phyloP scores from a whole-genome alignment of 2,888 invertebrate species.

The Pinctada fucata region DNA sequence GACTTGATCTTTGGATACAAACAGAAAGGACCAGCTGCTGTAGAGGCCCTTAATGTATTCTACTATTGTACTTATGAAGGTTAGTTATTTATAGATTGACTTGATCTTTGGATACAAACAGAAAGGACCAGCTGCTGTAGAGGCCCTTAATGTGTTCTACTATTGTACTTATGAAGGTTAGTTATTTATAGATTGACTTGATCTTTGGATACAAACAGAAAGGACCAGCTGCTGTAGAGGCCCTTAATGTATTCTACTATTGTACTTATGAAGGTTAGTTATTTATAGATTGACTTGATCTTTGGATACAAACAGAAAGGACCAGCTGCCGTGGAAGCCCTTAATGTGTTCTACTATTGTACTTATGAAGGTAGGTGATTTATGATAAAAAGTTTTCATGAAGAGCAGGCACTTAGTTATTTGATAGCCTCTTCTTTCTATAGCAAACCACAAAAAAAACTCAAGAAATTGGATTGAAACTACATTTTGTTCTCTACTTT shows the following conservation, averaged over 20 bases:
- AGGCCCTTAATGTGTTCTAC: conserved; percentile 78
- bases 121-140: conserved; percentile 77
- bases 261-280: conserved; percentile 79
- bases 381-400: too few species aligned
- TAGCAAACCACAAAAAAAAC: too few species aligned
- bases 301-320: conserved; percentile 79
- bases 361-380: conserved; percentile 42
- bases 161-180: conserved; percentile 80
- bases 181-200: conserved; percentile 78
- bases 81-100: conserved; percentile 78
- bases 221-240: conserved; percentile 77
- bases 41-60: conserved; percentile 78
- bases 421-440: too few species aligned
- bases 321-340: conserved; percentile 76
- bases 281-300: conserved; percentile 78
- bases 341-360: conserved; percentile 80
- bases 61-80: conserved; percentile 80
- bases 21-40: conserved; percentile 78
- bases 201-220: conserved; percentile 79
- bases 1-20: conserved; percentile 79
- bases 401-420: too few species aligned
- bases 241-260: conserved; percentile 79
- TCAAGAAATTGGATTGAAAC: too few species aligned
- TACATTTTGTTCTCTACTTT: too few species aligned
- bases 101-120: conserved; percentile 79